Conservation (phyloP, 2,888 invertebrate genomes). For the Acanthosepion esculentum region DNA sequence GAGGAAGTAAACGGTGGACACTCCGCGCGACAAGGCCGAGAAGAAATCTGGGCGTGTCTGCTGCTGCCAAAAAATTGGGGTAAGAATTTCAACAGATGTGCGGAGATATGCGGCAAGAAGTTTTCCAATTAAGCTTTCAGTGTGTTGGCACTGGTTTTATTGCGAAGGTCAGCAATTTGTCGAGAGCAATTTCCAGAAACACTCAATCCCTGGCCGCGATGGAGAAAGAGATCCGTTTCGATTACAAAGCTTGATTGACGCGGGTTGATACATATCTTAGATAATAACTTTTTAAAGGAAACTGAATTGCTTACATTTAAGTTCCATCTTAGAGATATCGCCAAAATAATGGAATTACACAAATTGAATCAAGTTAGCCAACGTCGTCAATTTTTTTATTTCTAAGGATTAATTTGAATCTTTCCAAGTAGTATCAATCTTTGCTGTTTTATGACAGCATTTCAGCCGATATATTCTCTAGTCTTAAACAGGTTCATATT, state of each 20-base stretch:
- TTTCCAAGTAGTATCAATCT: no score
- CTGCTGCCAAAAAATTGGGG: neutral
- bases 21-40: neutral
- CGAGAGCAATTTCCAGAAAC: neutral
- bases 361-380: neutral
- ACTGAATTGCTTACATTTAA: neutral
- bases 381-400: neutral
- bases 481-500: no score
- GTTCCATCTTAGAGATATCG: neutral
- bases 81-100: neutral
- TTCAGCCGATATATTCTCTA: no score
- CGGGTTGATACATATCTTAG: neutral
- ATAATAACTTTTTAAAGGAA: neutral
- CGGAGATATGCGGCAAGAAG: neutral
- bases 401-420: no score
- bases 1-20: neutral
- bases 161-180: neutral
- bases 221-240: neutral
- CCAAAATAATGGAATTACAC: neutral
- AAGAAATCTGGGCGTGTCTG: neutral
- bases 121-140: neutral
- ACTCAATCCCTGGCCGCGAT: neutral
- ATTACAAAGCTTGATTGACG: neutral
- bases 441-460: no score
- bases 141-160: neutral